Base-by-base conservation (phyloP, 2,888 invertebrate species). In the Archaeoteleia sp. region DNA sequence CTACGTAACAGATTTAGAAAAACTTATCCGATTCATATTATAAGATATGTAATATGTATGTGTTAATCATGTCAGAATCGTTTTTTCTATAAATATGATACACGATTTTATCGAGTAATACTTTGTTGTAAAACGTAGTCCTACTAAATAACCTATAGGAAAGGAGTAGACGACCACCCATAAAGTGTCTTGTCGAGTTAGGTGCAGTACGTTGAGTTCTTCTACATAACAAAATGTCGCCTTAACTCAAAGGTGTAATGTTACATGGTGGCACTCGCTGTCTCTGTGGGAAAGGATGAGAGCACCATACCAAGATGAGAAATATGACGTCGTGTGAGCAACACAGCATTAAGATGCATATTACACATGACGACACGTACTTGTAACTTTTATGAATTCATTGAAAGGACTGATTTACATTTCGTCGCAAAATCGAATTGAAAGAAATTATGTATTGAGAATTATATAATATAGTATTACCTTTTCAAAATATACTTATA, bases 241-340 rank as follows among this genome's bases (percentile, higher is more conserved):
- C 68, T 57, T 61, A 57, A 61, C 69, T 65, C 54, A 61, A 70
- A 69, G 74, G 74, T 81, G 76, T 81, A 81, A 76, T 71, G 72
- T 81, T 81, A 80, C 81, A 78, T 65, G 74, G 61, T 74, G 75
- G 73, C 73, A 74, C 70, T 67, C 65, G 53, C 46, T n/a, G n/a
- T 55, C 69, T 73, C 70, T 81, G 77, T 81, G 80, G 80, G 81
- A 81, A 81, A 75, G 49, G 27, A 57, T 62, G 46, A 62, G 62
- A 53, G 46, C 43, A 14, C 35, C 10, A 42, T 32, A n/a, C n/a
- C n/a, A 48, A 48, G 29, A 54, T 48, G 39, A 49, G 34, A 15
- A 20, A 49, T 34, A 14, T 20, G 3, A 39, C 35, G 1, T 43
- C 27, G 8, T 17, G n/a, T 3, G 34, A 32, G 14, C 14, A 32